Evolutionary conservation across 53 echinoderm and acorn worm species (phyloP).

Genomic region (Mesocentrotus franciscanus): DNA sequence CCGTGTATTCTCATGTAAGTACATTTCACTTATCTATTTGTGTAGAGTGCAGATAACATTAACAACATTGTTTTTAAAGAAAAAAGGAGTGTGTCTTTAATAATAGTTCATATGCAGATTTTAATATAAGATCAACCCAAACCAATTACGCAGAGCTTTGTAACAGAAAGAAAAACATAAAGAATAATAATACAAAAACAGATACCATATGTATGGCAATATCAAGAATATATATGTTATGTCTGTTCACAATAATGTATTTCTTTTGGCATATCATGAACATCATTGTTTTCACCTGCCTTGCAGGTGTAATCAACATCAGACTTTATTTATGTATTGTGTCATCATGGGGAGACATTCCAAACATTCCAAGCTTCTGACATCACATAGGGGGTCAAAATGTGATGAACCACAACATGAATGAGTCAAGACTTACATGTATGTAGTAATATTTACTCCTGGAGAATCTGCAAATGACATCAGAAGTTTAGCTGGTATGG

Average conservation of each 20-base stretch:
- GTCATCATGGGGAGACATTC: neutral
- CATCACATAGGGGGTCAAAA: neutral
- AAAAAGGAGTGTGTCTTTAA: too few species aligned
- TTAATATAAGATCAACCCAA: neutral
- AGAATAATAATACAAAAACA: neutral
- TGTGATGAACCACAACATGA: neutral
- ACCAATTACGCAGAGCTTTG: too few species aligned
- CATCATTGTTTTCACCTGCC: neutral
- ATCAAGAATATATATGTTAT: neutral
- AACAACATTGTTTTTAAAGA: neutral
- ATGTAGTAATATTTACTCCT: neutral
- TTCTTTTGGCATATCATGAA: neutral
- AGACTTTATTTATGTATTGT: neutral
- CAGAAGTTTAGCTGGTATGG: neutral
- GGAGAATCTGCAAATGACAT: neutral
- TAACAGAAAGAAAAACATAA: too few species aligned
- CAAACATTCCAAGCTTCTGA: slow-evolving; percentile 7
- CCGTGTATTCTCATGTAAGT: too few species aligned
- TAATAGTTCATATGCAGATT: too few species aligned
- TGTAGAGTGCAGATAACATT: neutral
- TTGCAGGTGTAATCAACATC: neutral
- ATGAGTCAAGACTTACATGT: neutral
- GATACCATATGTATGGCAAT: neutral
- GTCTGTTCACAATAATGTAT: neutral
- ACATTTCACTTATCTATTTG: too few species aligned